These are phyloP conservation scores for Drepana arcuata DNA, from an alignment of 1,140 invertebrate species.

Conservation along the genomic window DNA sequence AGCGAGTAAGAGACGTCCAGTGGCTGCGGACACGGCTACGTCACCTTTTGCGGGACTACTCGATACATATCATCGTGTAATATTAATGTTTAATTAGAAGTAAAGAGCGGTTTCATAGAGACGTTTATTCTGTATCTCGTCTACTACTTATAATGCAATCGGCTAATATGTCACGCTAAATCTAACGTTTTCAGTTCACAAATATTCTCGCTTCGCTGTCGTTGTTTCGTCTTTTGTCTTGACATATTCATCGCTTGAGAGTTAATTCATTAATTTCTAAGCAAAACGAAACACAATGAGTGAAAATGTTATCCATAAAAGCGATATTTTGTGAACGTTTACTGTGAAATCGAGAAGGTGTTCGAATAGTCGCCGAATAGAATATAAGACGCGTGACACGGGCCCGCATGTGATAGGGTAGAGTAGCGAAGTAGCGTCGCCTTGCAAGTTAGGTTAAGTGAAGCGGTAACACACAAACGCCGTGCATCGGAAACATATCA, in stretches of 20 bases:
- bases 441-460: constrained; percentile 71
- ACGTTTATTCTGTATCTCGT: constrained; percentile 67
- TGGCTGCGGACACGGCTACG: constrained; percentile 69
- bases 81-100: constrained; percentile 68
- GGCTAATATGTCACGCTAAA: constrained; percentile 63
- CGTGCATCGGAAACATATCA: constrained; percentile 74
- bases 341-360: constrained; percentile 46
- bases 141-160: constrained; percentile 60
- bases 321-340: constrained; percentile 41
- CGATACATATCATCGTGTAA: constrained; percentile 71
- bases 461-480: constrained; percentile 71
- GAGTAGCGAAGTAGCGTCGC: constrained; percentile 67
- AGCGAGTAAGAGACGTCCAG: constrained; percentile 69
- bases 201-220: constrained; percentile 30
- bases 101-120: constrained; percentile 66
- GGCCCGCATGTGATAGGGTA: constrained; percentile 69
- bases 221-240: constrained; percentile 14
- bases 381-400: constrained; percentile 54
- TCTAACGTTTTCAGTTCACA: constrained; percentile 36
- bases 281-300: constrained; percentile 8
- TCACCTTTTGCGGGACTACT: constrained; percentile 70
- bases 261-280: constrained; percentile 10
- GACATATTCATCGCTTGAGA: constrained; percentile 31
- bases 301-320: constrained; percentile 11
- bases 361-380: constrained; percentile 28